Evolutionary conservation across 1,140 invertebrate genomes (phyloP).

Genomic region (Philopotamus ludificatus): DNA sequence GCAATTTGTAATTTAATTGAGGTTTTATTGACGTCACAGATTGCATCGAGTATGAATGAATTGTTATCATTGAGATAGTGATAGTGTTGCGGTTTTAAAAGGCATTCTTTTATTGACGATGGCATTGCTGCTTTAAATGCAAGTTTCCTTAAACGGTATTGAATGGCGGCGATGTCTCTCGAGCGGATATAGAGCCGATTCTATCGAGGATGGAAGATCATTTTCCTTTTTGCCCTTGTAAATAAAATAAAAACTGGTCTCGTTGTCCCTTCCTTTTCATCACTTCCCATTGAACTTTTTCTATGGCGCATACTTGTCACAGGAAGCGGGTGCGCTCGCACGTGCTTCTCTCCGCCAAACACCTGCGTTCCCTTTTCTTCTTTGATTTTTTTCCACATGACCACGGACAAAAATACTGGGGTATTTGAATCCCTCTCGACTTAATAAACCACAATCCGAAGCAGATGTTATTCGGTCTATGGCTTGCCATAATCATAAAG

Average conservation of each 20-base stretch:
- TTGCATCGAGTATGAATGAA: too few relatives aligned
- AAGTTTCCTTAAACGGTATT: too few relatives aligned
- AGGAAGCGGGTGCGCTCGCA: constrained; percentile 39
- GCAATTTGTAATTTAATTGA: too few relatives aligned
- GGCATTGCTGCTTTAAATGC: too few relatives aligned
- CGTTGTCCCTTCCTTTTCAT: constrained; percentile 1
- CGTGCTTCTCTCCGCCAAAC: constrained; percentile 31
- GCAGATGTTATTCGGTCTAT: constrained; percentile 27
- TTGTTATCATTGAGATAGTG: too few relatives aligned
- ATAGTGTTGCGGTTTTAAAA: too few relatives aligned
- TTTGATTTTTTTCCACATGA: neutral
- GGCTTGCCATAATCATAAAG: neutral
- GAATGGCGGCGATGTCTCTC: too few relatives aligned
- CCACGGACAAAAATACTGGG: neutral
- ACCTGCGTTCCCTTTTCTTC: constrained; percentile 31
- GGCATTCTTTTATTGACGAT: too few relatives aligned
- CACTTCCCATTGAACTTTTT: constrained; percentile 11
- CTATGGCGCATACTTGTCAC: constrained; percentile 1
- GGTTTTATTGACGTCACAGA: too few relatives aligned
- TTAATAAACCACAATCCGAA: constrained; percentile 27
- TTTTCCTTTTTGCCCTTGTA: neutral
- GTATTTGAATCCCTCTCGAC: neutral
- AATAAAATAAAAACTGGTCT: constrained; percentile 8
- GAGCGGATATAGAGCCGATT: constrained; percentile 10
- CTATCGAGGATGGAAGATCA: neutral